These are phyloP conservation scores for Protosalanx chinensis DNA, from an alignment of 2,797 vertebrate genomes.

Conservation along the genomic window DNA sequence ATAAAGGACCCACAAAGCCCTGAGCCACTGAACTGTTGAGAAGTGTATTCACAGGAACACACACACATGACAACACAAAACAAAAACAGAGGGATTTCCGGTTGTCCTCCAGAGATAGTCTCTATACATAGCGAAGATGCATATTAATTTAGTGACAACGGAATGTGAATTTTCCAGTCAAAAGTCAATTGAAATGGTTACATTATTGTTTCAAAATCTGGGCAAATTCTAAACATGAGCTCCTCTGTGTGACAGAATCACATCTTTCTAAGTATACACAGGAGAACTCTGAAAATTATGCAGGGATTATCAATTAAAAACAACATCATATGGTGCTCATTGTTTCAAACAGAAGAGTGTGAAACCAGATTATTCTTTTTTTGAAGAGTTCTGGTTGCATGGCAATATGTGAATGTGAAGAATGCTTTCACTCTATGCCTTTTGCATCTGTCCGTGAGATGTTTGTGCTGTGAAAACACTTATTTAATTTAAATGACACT, in stretches of 20 bases:
- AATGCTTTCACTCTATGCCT: conserved; percentile 27
- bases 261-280: conserved; percentile 21
- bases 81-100: conserved; percentile 49
- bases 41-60: conserved; percentile 55
- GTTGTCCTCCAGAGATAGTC: conserved; percentile 41
- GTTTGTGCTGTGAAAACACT: conserved; percentile 9
- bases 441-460: conserved; percentile 16
- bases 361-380: conserved; percentile 49
- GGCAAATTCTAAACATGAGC: conserved; percentile 49
- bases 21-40: conserved; percentile 40
- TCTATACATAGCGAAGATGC: conserved; percentile 45
- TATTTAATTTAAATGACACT: conserved; percentile 27
- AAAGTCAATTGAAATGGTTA: conserved; percentile 44
- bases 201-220: conserved; percentile 45
- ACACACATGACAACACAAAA: conserved; percentile 62
- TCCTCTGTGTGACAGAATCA: conserved; percentile 37
- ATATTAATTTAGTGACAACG: conserved; percentile 35
- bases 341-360: conserved; percentile 39
- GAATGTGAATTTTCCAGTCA: conserved; percentile 31
- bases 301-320: conserved; percentile 49
- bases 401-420: conserved; percentile 39
- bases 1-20: conserved; percentile 61
- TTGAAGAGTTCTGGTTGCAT: conserved; percentile 22
- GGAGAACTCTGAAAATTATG: conserved; percentile 33
- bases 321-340: conserved; percentile 44